Evolutionary conservation across 1,140 invertebrate genomes (phyloP), one percentile per base, ranked within the genome.

Genomic region (Drosophila nigromelanica): DNA sequence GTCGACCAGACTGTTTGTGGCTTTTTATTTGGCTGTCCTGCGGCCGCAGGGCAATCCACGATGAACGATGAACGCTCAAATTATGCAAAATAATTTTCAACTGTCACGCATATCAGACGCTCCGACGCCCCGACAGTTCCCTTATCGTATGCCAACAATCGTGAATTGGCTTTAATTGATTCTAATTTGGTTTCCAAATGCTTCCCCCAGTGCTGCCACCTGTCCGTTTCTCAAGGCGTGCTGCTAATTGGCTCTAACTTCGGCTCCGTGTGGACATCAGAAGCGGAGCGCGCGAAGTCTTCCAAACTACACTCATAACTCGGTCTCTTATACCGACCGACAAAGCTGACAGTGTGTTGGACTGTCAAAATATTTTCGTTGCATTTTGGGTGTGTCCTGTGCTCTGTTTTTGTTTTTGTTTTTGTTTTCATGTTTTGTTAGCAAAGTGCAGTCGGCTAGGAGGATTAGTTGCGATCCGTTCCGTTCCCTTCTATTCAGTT

Each of bases 11-110:
- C 75, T 61, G 69, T 74, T 78, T 90, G 81, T 68, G 78, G 86
- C 86, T 72, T 59, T 40, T 37, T 15, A 40, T 67, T 75, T 80
- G 40, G 51, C 50, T 51, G 27, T 11, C 10, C 42, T 21, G n/a
- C 37, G 51, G 61, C 48, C 52, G 54, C 42, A 14, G 51, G 68
- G 51, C 80, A 79, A 79, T 76, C 80, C 59, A 76, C 75, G 5
- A 27, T 27, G 27, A 27, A 27, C 80, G 81, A 86, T 80, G 78
- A 81, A 73, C 85, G 73, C 69, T 89, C 83, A 80, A 89, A 89
- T 89, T 89, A 89, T 89, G 83, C 83, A 90, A 78, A 90, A 90
- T 90, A 86, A 90, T 90, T 90, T 82, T 86, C 81, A 73, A 67
- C 82, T 80, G 86, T 90, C 87, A 90, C 87, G 87, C 86, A 90